These are phyloP conservation scores for Heterohyrax brucei DNA, from an alignment of 2,797 vertebrate species.

Conservation along the genomic window DNA sequence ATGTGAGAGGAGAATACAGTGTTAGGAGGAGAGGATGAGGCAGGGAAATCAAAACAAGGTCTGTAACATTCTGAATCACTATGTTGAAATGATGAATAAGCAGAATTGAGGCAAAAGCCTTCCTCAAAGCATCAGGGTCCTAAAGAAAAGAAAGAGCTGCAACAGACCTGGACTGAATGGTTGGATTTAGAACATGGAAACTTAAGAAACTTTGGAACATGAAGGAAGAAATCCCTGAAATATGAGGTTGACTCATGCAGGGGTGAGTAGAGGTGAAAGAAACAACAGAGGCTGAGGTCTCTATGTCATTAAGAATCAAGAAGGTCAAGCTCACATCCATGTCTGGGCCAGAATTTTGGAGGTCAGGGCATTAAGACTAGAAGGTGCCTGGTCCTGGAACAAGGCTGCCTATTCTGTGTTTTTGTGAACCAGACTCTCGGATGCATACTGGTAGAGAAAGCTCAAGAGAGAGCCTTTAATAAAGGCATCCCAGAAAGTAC, in stretches of 20 bases:
- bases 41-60: not conserved
- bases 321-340: not conserved
- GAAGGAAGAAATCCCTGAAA: not conserved
- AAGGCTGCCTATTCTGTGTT: not conserved
- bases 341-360: too few relatives aligned
- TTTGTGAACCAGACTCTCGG: too few relatives aligned
- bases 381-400: not conserved
- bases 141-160: not conserved
- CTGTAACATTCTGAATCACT: accelerated
- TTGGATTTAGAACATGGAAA: not conserved
- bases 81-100: not conserved
- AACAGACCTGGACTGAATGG: not conserved
- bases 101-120: not conserved
- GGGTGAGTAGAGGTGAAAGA: not conserved
- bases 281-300: not conserved
- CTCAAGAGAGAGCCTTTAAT: not conserved
- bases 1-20: not conserved
- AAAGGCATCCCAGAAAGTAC: not conserved
- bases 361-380: not conserved
- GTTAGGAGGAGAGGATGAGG: not conserved
- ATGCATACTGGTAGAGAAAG: not conserved
- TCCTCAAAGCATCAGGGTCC: not conserved
- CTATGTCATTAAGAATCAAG: not conserved
- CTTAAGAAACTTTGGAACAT: not conserved
- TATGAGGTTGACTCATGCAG: not conserved